These are phyloP conservation scores for Tetragnatha montana DNA, from an alignment of 2,888 invertebrate genomes.

Conservation along the genomic window DNA sequence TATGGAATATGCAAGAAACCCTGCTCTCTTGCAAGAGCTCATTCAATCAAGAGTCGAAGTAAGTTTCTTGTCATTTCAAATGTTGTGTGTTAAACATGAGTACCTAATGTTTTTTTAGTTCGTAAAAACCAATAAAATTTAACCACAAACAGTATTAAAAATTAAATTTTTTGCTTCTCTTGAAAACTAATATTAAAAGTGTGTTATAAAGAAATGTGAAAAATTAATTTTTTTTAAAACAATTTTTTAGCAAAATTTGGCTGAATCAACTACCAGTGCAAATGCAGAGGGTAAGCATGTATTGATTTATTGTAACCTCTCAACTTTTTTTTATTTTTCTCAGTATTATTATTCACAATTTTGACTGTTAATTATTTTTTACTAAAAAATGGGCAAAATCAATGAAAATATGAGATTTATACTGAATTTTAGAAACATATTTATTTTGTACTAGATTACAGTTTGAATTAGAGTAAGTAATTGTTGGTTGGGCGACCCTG, in stretches of 20 bases:
- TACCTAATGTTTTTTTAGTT: background rate
- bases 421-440: too few relatives aligned
- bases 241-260: background rate
- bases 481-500: too few relatives aligned
- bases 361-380: background rate
- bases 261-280: background rate
- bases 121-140: too few relatives aligned
- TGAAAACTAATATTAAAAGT: background rate
- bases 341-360: background rate
- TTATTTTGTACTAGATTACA: too few relatives aligned
- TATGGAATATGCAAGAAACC: conserved; percentile 96
- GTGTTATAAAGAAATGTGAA: too few relatives aligned
- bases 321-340: background rate
- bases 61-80: conserved; percentile 8
- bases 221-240: too few relatives aligned
- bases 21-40: conserved; percentile 96
- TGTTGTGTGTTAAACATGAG: background rate
- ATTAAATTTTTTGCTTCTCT: background rate
- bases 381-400: background rate
- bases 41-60: conserved; percentile 98
- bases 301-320: background rate
- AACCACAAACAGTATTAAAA: background rate
- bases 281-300: background rate
- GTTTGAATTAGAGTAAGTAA: too few relatives aligned
- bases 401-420: background rate